These are phyloP conservation scores for Gasterosteus nipponicus DNA, from an alignment of 2,113 vertebrate genomes.

Conservation along the genomic window DNA sequence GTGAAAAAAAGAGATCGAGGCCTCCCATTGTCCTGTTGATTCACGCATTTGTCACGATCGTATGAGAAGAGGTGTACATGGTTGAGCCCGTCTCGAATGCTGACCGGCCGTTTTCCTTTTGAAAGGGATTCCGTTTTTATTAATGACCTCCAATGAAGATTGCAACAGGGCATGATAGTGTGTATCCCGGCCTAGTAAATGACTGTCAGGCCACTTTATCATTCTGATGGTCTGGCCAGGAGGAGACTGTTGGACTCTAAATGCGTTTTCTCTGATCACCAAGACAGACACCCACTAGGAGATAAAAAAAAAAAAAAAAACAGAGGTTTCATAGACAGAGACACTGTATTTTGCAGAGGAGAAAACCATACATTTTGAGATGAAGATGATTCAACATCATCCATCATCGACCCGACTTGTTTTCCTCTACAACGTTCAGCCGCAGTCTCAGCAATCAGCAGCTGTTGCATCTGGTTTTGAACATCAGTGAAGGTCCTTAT, in stretches of 20 bases:
- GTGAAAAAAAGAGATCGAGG: slow-evolving; percentile 35
- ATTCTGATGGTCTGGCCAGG: slow-evolving; percentile 62
- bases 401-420: slow-evolving; percentile 41
- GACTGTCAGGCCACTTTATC: slow-evolving; percentile 73
- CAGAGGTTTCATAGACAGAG: slow-evolving; percentile 36
- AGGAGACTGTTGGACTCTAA: slow-evolving; percentile 37
- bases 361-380: slow-evolving; percentile 31
- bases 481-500: slow-evolving; percentile 3
- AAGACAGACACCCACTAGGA: slow-evolving; percentile 23
- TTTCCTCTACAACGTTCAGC: neutral
- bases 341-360: slow-evolving; percentile 23
- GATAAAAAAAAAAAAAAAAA: slow-evolving; percentile 62
- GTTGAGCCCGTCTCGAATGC: slow-evolving; percentile 56
- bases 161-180: slow-evolving; percentile 61
- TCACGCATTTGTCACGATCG: slow-evolving; percentile 48
- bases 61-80: slow-evolving; percentile 41
- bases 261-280: slow-evolving; percentile 51
- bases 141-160: slow-evolving; percentile 68
- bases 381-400: slow-evolving; percentile 51
- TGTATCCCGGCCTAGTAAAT: slow-evolving; percentile 57
- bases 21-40: slow-evolving; percentile 18
- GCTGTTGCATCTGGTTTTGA: slow-evolving; percentile 6
- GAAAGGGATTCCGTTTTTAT: slow-evolving; percentile 62
- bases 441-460: slow-evolving; percentile 19
- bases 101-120: slow-evolving; percentile 65